Base-by-base conservation (phyloP, 2,888 invertebrate species). In the Campoplex nolae region DNA sequence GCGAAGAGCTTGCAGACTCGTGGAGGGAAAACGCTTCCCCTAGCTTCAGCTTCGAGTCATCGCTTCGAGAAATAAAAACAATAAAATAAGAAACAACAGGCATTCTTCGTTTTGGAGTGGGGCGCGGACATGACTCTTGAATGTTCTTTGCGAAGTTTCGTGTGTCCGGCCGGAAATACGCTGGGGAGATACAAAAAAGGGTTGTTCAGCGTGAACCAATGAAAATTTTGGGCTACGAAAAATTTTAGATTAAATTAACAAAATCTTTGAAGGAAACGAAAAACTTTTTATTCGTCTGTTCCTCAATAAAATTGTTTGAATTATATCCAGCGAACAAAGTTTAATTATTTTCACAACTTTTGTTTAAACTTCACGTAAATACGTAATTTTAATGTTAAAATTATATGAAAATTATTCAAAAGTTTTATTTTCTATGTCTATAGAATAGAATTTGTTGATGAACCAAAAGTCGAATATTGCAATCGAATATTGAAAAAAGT, bases 1-100 rank as follows among this genome's bases (percentile, higher is more conserved):
- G 86, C 77, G 68, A 28, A 68, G 77, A 84, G 80, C 84, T 74
- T 81, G 76, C 86, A 67, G 54, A 18, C 45, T 45, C 45, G 42
- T 75, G 51, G 75, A 70, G 73, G 70, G 35, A 35, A 65, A 18
- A 56, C 11, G 28, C 77, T 74, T 56, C 35, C 70, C 62, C 45
- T 68, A 28, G 70, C 28, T 51, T 28, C 62, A 45, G 32, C 38
- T 23, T 76, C 73, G 74, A 78, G 65, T 74, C 67, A n/a, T 51
- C 28, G 35, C 23, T 16, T n/a, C 51, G 18, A 62, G 6, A 32
- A n/a, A 58, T 28, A 56, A 70, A 58, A 70, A 70, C 23, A 70
- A 79, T 23, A 76, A 74, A 81, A 74, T 48, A 77, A 67, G 56
- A 85, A 77, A 76, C 70, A 38, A 56, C 28, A 35, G 32, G 28